Conservation (phyloP, 2,113 vertebrate genomes). For the Cygnus buccinator region DNA sequence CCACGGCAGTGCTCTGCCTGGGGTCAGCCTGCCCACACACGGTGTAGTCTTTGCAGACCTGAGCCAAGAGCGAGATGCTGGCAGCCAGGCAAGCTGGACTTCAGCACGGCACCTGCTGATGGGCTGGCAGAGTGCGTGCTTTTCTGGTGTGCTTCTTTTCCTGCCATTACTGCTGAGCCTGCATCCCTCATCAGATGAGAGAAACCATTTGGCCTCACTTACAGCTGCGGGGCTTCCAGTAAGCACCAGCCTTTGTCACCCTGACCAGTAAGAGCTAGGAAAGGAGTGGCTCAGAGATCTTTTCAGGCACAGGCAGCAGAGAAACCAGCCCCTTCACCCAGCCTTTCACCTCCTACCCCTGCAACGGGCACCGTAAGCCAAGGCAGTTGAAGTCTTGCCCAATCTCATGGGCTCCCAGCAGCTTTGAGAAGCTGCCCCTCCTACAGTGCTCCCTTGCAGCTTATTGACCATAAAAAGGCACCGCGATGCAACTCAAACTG, state of each 20-base stretch:
- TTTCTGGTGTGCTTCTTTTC: conserved; percentile 15
- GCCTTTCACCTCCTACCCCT: neutral
- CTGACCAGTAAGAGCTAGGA: neutral
- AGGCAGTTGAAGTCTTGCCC: neutral
- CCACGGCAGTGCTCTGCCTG: accelerated
- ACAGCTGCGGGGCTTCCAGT: conserved; percentile 24
- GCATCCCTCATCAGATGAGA: neutral
- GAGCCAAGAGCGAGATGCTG: neutral
- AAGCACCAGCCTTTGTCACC: neutral
- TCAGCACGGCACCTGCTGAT: neutral
- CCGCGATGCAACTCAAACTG: neutral
- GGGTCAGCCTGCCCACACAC: neutral
- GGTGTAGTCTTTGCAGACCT: neutral
- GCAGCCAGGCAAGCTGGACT: conserved; percentile 6
- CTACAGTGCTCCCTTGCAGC: neutral
- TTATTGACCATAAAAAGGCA: conserved; percentile 56
- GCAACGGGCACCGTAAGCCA: neutral
- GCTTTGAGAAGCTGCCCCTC: neutral
- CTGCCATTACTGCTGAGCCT: conserved; percentile 8
- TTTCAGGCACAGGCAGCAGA: neutral
- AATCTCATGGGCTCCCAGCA: neutral
- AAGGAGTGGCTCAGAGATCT: neutral
- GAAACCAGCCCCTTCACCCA: neutral
- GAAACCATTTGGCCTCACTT: neutral
- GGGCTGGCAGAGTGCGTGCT: neutral